A percentile compares a stretch with the other conserved stretches of the same genome.
These are phyloP conservation scores for Cyclophora punctaria DNA, from an alignment of 2,888 invertebrate genomes.

Conservation along the genomic window DNA sequence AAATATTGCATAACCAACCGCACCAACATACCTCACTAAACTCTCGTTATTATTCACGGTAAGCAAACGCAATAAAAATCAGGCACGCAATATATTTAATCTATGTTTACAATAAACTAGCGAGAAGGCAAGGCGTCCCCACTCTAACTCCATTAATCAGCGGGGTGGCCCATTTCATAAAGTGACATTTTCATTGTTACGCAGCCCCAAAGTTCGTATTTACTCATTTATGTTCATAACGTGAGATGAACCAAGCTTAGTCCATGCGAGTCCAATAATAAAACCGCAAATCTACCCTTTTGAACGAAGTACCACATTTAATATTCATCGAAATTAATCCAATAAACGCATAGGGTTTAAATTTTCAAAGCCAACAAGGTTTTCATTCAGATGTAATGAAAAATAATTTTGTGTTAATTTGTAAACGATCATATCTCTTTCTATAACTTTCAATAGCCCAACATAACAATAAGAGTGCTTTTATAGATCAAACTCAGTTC, in stretches of 20 bases:
- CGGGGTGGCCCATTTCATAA: slow-evolving; percentile 60
- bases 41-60: no score
- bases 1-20: no score
- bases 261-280: slow-evolving; percentile 41
- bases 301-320: slow-evolving; percentile 21
- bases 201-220: slow-evolving; percentile 56
- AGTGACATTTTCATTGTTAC: slow-evolving; percentile 71
- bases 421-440: no score
- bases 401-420: neutral
- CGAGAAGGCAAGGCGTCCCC: slow-evolving; percentile 40
- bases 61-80: no score
- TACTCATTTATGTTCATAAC: slow-evolving; percentile 54
- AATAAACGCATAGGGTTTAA: slow-evolving; percentile 7
- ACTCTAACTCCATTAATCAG: slow-evolving; percentile 64
- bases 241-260: slow-evolving; percentile 37
- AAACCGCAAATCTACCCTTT: slow-evolving; percentile 31
- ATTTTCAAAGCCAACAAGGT: slow-evolving; percentile 6
- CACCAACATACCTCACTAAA: no score
- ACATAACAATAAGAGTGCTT: no score
- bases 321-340: slow-evolving; percentile 17
- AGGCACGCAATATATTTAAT: slow-evolving; percentile 28
- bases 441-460: no score
- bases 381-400: slow-evolving; percentile 1
- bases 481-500: no score
- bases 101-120: slow-evolving; percentile 40